Conservation (phyloP, 1,140 invertebrate genomes). For the Ostrea edulis region DNA sequence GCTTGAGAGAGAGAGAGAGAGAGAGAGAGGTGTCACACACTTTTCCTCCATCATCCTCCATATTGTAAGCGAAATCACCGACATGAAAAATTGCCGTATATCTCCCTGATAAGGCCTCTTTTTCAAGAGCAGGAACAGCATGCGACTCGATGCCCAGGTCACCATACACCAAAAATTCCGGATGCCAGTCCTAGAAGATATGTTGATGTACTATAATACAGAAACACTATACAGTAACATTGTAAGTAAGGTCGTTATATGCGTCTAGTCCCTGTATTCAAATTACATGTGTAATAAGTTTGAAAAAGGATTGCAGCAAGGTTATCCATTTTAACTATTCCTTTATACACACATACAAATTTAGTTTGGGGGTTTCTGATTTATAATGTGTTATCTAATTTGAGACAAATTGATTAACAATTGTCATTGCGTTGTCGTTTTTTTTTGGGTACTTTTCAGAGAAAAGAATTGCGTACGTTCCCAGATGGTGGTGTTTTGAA, state of each 20-base stretch:
- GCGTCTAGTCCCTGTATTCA: no score
- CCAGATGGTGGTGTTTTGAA: constrained; percentile 55
- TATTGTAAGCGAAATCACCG: constrained; percentile 80
- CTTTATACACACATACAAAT: not conserved
- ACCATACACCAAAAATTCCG: constrained; percentile 89
- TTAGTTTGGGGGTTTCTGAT: not conserved
- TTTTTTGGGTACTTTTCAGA: not conserved
- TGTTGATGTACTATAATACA: not conserved
- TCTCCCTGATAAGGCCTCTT: constrained; percentile 63
- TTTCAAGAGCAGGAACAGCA: constrained; percentile 60
- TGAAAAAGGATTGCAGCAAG: not conserved
- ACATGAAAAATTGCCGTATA: constrained; percentile 89
- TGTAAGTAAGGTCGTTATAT: no score
- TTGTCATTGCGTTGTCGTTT: not conserved
- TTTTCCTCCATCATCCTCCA: constrained; percentile 64
- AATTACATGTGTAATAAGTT: no score
- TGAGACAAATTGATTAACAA: not conserved
- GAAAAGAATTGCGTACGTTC: constrained; percentile 19
- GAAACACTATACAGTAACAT: no score
- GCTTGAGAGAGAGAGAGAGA: no score
- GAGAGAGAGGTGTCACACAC: not conserved
- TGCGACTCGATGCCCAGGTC: constrained; percentile 86
- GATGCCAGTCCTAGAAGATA: constrained; percentile 62
- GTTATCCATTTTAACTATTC: not conserved
- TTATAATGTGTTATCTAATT: not conserved